Base-by-base conservation (phyloP, 2,797 vertebrate species). In the Enteromius treurensis region DNA sequence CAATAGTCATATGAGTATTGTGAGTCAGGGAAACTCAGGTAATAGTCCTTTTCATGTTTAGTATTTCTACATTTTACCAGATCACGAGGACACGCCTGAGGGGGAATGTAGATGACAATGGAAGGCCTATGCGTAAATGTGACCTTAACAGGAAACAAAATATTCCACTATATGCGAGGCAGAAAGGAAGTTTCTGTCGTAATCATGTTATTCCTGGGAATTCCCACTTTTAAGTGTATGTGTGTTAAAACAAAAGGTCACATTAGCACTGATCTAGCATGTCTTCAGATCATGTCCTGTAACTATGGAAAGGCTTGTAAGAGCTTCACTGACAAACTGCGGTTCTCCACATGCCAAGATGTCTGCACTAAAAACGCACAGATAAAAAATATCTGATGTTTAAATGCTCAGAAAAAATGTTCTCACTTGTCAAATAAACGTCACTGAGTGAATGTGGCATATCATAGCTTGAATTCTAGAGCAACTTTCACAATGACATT, bases 371-470 rank as follows among this genome's bases (percentile, higher is more conserved):
- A 26, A 42, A 19, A 19, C 42, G 0, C 4, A 65, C 7, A 70
- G 19, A 73, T 17, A 23, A 73, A 29, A 29, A n/a, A 17, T 11
- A 49, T 45, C 67, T 60, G 37, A 32, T 80, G 53, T 47, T 45
- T 34, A 45, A 55, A n/a, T 64, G 29, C 21, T 74, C 7, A 62
- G 5, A 29, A 47, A 9, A 62, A 51, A 79, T 51, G 21, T 68
- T 79, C 21, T 53, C 77, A 29, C 80, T 53, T 64, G n/a, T 82
- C 47, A 76, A 58, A 77, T 34, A 45, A 68, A 68, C 47, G 26
- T 69, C 81, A 68, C 15, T 34, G 29, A 82, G 47, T 10, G 77
- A 42, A 67, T 55, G 10, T 42, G 47, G 45, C 60, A 21, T 37
- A 45, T 3, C 55, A 73, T 69, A 69, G 73, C 17, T 37, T 58